phyloP scores from a whole-genome alignment of 2,888 invertebrate genomes.

The Galeruca laticollis region DNA sequence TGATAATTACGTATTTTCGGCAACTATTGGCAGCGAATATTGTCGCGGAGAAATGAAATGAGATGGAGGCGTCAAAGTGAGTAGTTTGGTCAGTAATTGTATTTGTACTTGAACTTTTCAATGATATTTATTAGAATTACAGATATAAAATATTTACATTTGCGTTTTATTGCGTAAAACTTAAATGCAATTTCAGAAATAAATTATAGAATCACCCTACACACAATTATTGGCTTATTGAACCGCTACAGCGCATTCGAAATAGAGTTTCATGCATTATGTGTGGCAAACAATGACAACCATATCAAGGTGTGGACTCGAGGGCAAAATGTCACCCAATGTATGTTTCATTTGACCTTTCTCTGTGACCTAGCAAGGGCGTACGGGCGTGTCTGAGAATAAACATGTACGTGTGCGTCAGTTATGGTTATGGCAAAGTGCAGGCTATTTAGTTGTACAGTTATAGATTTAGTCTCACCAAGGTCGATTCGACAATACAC shows the following conservation, averaged over 20 bases:
- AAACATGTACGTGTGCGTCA: slow-evolving; percentile 23
- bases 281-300: slow-evolving; percentile 35
- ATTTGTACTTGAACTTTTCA: too few species aligned
- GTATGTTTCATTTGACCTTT: slow-evolving; percentile 42
- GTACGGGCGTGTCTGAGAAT: slow-evolving; percentile 26
- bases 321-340: slow-evolving; percentile 41
- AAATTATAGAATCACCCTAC: background rate
- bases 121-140: too few species aligned
- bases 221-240: slow-evolving; percentile 11
- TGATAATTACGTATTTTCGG: too few species aligned
- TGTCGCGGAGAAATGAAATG: too few species aligned
- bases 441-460: slow-evolving; percentile 12
- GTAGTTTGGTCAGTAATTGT: too few species aligned
- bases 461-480: slow-evolving; percentile 12
- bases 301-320: slow-evolving; percentile 36
- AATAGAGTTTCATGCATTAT: slow-evolving; percentile 28
- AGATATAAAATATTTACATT: too few species aligned
- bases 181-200: background rate
- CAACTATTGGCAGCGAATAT: too few species aligned
- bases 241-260: slow-evolving; percentile 6
- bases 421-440: slow-evolving; percentile 14
- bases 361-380: slow-evolving; percentile 48
- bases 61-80: too few species aligned
- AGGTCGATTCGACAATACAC: slow-evolving; percentile 3
- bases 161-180: background rate